These are phyloP conservation scores for Prosapia bicincta DNA, from an alignment of 2,888 invertebrate species.

Conservation along the genomic window DNA sequence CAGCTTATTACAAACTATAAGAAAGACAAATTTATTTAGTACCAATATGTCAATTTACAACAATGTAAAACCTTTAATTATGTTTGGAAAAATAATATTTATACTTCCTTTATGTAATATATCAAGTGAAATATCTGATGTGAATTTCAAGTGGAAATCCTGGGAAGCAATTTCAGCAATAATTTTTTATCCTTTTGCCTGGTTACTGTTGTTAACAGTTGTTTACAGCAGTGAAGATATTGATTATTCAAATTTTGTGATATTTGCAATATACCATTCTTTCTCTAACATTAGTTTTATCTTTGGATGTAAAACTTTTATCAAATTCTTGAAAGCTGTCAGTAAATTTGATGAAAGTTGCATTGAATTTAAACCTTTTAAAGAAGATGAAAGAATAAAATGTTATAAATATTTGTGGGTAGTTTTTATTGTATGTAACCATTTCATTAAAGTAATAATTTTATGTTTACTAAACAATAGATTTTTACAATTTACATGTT, in stretches of 20 bases:
- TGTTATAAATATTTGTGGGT: neutral
- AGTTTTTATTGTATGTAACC: neutral
- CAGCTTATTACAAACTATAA: neutral
- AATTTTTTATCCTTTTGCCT: too few species aligned
- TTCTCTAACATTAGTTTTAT: neutral
- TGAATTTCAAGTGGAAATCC: neutral
- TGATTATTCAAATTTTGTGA: too few species aligned
- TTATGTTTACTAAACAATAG: neutral
- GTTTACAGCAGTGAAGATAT: too few species aligned
- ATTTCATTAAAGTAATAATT: neutral
- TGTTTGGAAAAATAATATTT: neutral
- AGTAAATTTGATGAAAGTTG: neutral
- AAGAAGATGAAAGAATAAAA: neutral
- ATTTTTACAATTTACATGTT: too few species aligned
- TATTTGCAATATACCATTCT: too few species aligned
- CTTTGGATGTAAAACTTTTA: neutral
- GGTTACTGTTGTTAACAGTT: too few species aligned
- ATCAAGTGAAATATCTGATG: neutral
- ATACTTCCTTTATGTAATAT: neutral
- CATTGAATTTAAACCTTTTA: neutral
- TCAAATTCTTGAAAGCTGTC: neutral
- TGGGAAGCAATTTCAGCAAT: neutral
- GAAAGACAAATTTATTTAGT: neutral
- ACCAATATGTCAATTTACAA: neutral
- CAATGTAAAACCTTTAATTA: neutral